A percentile compares a stretch with the other conserved stretches of the same genome.
phyloP scores from a whole-genome alignment of 1,140 invertebrate species.

The Achatina immaculata region DNA sequence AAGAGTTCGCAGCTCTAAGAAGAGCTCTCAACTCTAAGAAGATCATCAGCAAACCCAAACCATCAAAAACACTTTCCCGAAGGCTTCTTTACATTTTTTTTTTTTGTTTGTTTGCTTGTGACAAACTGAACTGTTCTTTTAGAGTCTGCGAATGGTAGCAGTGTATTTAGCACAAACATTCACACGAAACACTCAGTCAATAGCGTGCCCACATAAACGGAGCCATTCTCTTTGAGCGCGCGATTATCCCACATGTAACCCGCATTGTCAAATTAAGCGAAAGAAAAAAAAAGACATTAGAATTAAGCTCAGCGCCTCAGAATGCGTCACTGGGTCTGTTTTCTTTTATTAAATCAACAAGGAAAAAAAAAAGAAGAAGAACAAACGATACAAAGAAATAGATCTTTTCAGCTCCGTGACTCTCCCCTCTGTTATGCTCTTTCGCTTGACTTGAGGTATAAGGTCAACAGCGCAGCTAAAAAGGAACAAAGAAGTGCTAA shows the following conservation, averaged over 20 bases:
- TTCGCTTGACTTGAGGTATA: background rate
- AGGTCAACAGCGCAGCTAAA: background rate
- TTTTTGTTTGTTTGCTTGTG: no score
- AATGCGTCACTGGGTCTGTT: background rate
- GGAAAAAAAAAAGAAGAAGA: background rate
- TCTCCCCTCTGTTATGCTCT: background rate
- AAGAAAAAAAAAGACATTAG: slow-evolving; percentile 3
- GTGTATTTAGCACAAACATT: background rate
- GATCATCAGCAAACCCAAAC: no score
- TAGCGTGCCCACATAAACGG: background rate
- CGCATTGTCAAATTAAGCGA: background rate
- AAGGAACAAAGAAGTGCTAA: background rate
- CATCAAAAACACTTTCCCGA: no score
- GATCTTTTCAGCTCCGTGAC: no score
- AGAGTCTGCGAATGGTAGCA: no score
- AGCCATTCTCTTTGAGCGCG: background rate
- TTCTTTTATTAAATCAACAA: background rate
- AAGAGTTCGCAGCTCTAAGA: no score
- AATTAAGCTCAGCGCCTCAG: background rate
- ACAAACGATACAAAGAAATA: no score
- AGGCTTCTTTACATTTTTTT: no score
- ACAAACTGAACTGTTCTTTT: no score
- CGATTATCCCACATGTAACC: background rate
- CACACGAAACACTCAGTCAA: background rate
- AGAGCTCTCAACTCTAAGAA: no score